Evolutionary conservation across 2,113 vertebrate genomes (phyloP), one percentile per base, ranked within the genome.

Genomic region (Anthoscopus minutus): DNA sequence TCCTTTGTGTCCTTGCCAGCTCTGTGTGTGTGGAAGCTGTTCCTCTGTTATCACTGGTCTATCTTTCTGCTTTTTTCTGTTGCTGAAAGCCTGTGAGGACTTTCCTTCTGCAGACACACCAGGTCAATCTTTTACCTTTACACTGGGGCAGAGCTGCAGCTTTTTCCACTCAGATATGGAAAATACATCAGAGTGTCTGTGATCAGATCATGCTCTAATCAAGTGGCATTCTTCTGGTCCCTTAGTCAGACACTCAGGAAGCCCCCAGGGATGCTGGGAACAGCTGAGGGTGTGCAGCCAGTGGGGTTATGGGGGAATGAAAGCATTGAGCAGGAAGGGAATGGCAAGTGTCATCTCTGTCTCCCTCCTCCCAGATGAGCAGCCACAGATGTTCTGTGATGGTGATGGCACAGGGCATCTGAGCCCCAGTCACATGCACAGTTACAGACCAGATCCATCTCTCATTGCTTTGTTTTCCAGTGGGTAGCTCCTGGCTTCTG

Each of bases 1-100:
- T 91, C 86, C 88, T 91, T 81, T 93, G 44, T 81, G 89, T 73
- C 94, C 82, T 93, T 94, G 89, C 58, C 84, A 91, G 72, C 53
- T 79, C 74, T 9, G 71, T 16, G 61, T 84, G 45, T 53, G 67
- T 16, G n/a, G 38, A 92, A 89, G 51, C 73, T 77, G 35, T 53
- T n/a, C 56, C 35, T 56, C 50, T 2, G 0, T 64, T 91, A 69
- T 72, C 25, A 2, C 44, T 48, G 25, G 15, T 79, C 53, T 78
- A n/a, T 51, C 62, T 69, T 53, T 77, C 57, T 73, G 83, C 69
- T 73, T 92, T 35, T 72, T 35, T 40, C 48, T 24, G 13, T 25
- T 44, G 65, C 35, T 83, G 67, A 58, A 93, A 84, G 31, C 20
- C 67, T 78, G 51, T 0, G 2, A 84, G 64, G 64, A 50, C 33